phyloP scores from a whole-genome alignment of 1,140 invertebrate genomes.

The Trissolcus basalis region DNA sequence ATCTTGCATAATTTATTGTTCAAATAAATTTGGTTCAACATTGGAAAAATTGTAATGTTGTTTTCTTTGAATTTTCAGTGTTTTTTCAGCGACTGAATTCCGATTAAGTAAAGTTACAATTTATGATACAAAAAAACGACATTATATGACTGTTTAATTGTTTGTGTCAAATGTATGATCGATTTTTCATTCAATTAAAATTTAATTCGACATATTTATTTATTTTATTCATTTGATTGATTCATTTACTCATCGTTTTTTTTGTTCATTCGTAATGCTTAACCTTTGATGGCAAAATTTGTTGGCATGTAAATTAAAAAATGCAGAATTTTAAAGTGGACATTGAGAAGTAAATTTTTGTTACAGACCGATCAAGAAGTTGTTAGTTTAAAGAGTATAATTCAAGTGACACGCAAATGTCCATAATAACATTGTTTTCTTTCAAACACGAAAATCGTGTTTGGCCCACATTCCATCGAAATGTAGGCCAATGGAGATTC shows the following conservation, averaged over 20 bases:
- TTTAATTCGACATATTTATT: too few relatives aligned
- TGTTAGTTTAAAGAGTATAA: conserved; percentile 13
- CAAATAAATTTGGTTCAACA: too few relatives aligned
- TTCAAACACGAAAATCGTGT: conserved; percentile 22
- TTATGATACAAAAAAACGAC: too few relatives aligned
- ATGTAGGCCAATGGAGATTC: conserved; percentile 26
- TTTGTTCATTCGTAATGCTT: neutral
- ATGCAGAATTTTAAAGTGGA: neutral
- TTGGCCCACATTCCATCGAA: conserved; percentile 27
- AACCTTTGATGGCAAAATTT: conserved; percentile 2
- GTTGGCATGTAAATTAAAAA: conserved; percentile 2
- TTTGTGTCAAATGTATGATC: neutral
- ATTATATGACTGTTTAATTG: neutral
- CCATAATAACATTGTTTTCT: conserved; percentile 18
- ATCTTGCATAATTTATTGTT: too few relatives aligned
- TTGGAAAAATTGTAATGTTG: too few relatives aligned
- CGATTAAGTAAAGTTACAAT: too few relatives aligned
- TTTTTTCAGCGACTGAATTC: too few relatives aligned
- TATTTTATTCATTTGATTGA: too few relatives aligned
- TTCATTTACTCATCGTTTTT: neutral
- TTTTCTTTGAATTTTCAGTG: too few relatives aligned
- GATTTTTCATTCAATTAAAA: too few relatives aligned
- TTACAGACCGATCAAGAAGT: conserved; percentile 18
- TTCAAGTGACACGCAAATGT: conserved; percentile 19
- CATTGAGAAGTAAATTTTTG: neutral